Evolutionary conservation across 1,140 invertebrate species (phyloP).

Genomic region (Sinonovacula constricta): DNA sequence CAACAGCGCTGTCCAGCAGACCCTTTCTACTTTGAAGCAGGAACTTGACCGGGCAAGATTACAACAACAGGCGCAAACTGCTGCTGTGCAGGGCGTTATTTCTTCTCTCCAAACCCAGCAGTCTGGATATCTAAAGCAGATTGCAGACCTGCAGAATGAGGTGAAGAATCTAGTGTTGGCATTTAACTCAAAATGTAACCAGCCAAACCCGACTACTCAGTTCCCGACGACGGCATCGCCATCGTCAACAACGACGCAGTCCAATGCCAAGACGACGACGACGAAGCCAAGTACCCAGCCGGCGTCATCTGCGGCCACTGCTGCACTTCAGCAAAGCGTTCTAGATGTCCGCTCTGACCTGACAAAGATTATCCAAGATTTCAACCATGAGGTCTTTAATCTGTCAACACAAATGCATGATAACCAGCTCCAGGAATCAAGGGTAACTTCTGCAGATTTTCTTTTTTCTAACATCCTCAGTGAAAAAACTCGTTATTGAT

Average conservation of each 20-base stretch:
- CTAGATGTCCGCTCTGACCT: constrained; percentile 18
- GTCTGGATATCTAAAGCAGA: constrained; percentile 30
- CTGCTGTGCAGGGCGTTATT: constrained; percentile 27
- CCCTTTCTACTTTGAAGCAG: constrained; percentile 31
- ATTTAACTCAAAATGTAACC: constrained; percentile 10
- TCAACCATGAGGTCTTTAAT: constrained; percentile 41
- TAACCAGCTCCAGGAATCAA: constrained; percentile 24
- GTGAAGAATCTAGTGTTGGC: constrained; percentile 23
- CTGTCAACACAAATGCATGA: constrained; percentile 3
- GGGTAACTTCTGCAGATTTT: too few species aligned
- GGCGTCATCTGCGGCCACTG: background rate
- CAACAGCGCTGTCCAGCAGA: constrained; percentile 26
- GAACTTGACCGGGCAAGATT: constrained; percentile 22
- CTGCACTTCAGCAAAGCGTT: constrained; percentile 15
- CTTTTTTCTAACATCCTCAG: too few species aligned
- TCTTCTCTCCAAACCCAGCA: constrained; percentile 23
- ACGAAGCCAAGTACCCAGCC: background rate
- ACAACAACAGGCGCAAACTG: constrained; percentile 26
- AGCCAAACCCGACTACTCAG: background rate
- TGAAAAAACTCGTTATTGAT: too few species aligned
- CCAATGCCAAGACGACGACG: background rate
- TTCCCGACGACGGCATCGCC: background rate
- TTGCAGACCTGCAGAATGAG: constrained; percentile 40
- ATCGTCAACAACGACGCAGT: too few species aligned
- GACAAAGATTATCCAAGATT: constrained; percentile 8